Evolutionary conservation across 2,888 invertebrate species (phyloP), one percentile per base, ranked within the genome.

Genomic region (Gastrophysa polygoni): DNA sequence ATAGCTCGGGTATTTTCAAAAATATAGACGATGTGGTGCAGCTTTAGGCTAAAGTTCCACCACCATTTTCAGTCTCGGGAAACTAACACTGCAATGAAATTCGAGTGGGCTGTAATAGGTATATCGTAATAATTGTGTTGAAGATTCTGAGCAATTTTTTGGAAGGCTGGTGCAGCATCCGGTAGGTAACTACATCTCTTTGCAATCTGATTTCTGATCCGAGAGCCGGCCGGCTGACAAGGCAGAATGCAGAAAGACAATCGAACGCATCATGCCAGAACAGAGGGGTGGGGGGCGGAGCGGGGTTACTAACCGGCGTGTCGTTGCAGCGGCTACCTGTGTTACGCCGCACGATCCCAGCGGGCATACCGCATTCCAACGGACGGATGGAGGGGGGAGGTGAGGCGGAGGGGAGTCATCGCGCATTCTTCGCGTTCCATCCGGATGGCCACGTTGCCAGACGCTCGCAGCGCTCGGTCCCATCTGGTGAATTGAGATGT

Each of bases 321-420:
- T 46, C 68, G 72, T 69, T 72, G 72, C 72, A 69, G 70, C 69
- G 50, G 73, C 75, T 77, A 77, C 75, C 76, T 80, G 81, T 80
- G 77, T 81, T 81, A 81, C 80, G 77, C 77, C 75, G 74, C 77
- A 77, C 77, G 77, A 83, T 78, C 76, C 78, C 82, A 79, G 81
- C 77, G 80, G 82, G 81, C 81, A 73, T 38, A 38, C 73, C 71
- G 77, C 81, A 81, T 85, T 85, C 85, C 85, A 83, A 84, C 85
- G 84, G 83, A 83, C 80, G 57, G n/a, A 64, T 59, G 67, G 75
- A 75, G 73, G 61, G 66, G 66, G 57, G 58, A 38, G 52, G 34
- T 55, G 16, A 64, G 62, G 68, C 76, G 75, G 74, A 61, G 67
- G 67, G 58, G 59, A 55, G 67, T 76, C 76, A 75, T 73, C 70